Base-by-base conservation (phyloP, 1,140 invertebrate genomes). In the Drosophila kurseongensis region DNA sequence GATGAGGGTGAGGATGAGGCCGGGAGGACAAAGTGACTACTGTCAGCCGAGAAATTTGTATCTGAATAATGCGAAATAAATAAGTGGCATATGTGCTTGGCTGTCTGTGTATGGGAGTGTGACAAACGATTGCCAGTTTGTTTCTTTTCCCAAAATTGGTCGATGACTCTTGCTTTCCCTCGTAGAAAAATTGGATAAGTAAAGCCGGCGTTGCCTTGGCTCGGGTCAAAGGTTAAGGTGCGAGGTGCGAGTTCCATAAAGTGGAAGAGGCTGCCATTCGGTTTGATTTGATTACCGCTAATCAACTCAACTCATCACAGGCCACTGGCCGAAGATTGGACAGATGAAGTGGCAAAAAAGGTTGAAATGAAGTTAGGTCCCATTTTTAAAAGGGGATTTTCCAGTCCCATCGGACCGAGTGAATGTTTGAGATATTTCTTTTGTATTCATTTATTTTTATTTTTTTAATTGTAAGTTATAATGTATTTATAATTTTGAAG, bases 71-170 rank as follows among this genome's bases (percentile, higher is more conserved):
- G 72, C 74, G 78, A 75, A 85, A 85, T 86, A 85, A 86, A 78
- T 81, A 85, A 85, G 83, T 85, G 78, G 74, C 82, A 72, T 75
- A 51, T 73, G 62, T 72, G 48, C n/a, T 4, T 32, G 27, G 48
- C 27, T 32, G 41, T n/a, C 14, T 42, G 66, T 36, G 29, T 13
- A 56, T 36, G 41, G 41, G 73, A 67, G 50, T 76, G 73, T 86
- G 82, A 88, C 82, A 85, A 73, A 86, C 82, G 82, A 85, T 85
- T 86, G 86, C 75, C 81, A 85, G 81, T 85, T 86, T 78, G 75
- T 84, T 80, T 77, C 63, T 44, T 32, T 35, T 13, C 16, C 58
- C 4, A 45, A 45, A 74, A 77, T 68, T 68, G 75, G 45, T 54
- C 45, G 47, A 79, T 75, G 80, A 62, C 72, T 83, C 65, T 66